Percentiles rank a stretch among this genome's conserved stretches.
Evolutionary conservation across 2,797 vertebrate species (phyloP).

Genomic region (Sebastes hubbsi): DNA sequence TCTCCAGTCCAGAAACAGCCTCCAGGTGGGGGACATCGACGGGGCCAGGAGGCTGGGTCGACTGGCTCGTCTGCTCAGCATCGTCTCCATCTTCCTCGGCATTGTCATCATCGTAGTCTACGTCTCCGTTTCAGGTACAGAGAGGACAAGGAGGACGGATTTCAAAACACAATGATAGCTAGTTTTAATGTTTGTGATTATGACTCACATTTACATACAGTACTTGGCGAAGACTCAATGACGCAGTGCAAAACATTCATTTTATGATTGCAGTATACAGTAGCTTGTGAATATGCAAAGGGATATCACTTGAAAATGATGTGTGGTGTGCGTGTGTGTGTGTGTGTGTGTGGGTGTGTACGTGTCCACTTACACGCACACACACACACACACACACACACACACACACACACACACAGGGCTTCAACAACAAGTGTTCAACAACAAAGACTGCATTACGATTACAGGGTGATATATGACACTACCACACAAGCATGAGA

Average conservation of each 20-base stretch:
- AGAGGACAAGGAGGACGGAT: background rate
- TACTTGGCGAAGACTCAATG: background rate
- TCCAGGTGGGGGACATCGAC: conserved; percentile 91
- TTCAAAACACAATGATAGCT: background rate
- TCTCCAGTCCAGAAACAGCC: conserved; percentile 93
- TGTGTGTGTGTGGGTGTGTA: background rate
- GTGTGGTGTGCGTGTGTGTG: too few relatives aligned
- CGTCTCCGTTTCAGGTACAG: conserved; percentile 84
- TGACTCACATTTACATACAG: background rate
- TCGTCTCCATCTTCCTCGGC: conserved; percentile 91
- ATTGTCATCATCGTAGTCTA: conserved; percentile 88
- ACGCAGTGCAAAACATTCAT: background rate
- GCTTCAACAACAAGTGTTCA: conserved; percentile 28
- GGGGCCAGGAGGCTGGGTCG: conserved; percentile 92
- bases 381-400: conserved; percentile 8
- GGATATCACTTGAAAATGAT: background rate
- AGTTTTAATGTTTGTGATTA: background rate
- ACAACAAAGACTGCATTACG: conserved; percentile 49
- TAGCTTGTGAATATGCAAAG: background rate
- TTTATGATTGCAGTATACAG: background rate
- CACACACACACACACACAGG: conserved; percentile 10
- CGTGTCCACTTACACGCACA: background rate
- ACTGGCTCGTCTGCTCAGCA: conserved; percentile 92
- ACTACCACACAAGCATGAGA: conserved; percentile 33
- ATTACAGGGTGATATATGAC: conserved; percentile 64